Conservation (phyloP, 1,140 invertebrate genomes). For the Bombus fervidus region DNA sequence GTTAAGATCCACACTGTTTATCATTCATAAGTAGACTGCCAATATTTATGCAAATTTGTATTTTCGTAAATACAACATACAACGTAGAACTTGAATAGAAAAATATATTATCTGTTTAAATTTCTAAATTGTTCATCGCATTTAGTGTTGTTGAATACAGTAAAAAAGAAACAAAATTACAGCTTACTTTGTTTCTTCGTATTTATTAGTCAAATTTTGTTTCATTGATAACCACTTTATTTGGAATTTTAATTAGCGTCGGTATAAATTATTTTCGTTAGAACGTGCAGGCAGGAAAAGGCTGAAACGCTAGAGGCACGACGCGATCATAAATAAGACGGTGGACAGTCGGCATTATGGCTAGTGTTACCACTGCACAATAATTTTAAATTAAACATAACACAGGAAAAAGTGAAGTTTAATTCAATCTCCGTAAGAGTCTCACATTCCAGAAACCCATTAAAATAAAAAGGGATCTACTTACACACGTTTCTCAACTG, state of each 20-base stretch:
- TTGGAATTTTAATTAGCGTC: conserved; percentile 48
- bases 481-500: background rate
- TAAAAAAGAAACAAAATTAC: accelerated
- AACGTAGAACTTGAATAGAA: background rate
- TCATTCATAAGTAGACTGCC: background rate
- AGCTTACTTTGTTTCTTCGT: background rate
- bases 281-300: background rate
- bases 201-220: background rate
- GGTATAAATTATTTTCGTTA: conserved; percentile 39
- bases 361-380: conserved; percentile 15
- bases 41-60: too few relatives aligned
- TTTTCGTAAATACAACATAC: background rate
- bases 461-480: background rate
- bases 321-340: conserved; percentile 48
- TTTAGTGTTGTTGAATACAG: background rate
- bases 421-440: conserved; percentile 46
- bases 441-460: too few relatives aligned
- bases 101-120: too few relatives aligned
- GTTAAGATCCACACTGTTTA: background rate
- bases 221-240: background rate
- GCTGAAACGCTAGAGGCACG: conserved; percentile 31
- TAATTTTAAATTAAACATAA: conserved; percentile 58
- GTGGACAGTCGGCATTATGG: conserved; percentile 38
- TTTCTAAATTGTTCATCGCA: background rate
- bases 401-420: conserved; percentile 45